Evolutionary conservation across 2,797 vertebrate species (phyloP).

Genomic region (Brachyalestes nurse): DNA sequence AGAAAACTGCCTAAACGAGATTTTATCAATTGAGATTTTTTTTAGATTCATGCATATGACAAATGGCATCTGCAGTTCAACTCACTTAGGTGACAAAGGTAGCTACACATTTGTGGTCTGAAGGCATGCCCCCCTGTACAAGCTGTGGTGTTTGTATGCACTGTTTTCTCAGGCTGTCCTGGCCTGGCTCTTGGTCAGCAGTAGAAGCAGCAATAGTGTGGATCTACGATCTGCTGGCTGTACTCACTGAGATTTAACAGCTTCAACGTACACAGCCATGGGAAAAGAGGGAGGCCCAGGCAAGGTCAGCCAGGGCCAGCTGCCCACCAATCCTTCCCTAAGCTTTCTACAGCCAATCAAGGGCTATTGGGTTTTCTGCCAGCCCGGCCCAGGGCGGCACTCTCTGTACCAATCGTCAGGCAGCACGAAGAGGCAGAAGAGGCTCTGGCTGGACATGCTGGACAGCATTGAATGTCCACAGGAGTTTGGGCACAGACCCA

Average conservation of each 20-base stretch:
- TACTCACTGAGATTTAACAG: slow-evolving; percentile 21
- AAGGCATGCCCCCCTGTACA: background rate
- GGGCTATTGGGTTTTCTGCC: slow-evolving; percentile 5
- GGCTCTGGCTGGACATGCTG: background rate
- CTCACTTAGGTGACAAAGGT: background rate
- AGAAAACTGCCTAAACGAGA: too few relatives aligned
- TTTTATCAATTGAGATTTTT: too few relatives aligned
- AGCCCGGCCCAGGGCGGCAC: background rate
- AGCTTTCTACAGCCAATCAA: slow-evolving; percentile 36
- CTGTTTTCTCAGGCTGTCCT: slow-evolving; percentile 15
- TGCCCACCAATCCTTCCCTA: slow-evolving; percentile 1
- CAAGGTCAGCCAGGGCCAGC: slow-evolving; percentile 45
- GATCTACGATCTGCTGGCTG: slow-evolving; percentile 32
- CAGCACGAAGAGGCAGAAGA: background rate
- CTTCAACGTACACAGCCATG: slow-evolving; percentile 31
- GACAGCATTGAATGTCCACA: slow-evolving; percentile 7
- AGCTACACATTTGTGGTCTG: background rate
- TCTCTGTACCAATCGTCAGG: background rate
- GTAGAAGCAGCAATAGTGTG: slow-evolving; percentile 19
- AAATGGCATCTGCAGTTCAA: background rate
- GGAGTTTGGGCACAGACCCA: background rate
- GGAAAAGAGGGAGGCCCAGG: slow-evolving; percentile 35
- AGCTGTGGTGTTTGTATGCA: background rate
- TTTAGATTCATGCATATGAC: too few relatives aligned
- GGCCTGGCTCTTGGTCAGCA: slow-evolving; percentile 1